Evolutionary conservation across 2,888 invertebrate species (phyloP), one percentile per base, ranked within the genome.

Genomic region (Euproctis similis): DNA sequence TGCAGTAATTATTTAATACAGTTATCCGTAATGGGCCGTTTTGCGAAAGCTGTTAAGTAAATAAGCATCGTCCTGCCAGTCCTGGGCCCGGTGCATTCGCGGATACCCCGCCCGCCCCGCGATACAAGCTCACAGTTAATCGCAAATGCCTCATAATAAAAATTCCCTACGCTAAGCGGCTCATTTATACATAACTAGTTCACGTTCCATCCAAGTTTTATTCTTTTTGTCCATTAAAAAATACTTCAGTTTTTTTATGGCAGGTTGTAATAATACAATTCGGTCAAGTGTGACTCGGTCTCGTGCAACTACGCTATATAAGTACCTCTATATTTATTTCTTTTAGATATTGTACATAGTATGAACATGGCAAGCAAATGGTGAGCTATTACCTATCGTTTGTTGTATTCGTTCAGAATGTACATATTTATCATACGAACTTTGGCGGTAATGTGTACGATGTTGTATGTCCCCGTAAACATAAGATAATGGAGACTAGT

Each of bases 1-100:
- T 82, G 84, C 84, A 80, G 73, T 78, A 82, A 84, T 84, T 84
- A 82, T 84, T 82, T 76, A 73, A 75, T 81, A 84, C 84, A 78
- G 84, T 84, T 84, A 84, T 67, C 75, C 70, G 65, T 84, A 84
- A 84, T 84, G 75, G 81, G 80, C 58, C 76, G 70, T 78, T 82
- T 82, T 74, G 72, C 81, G 69, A 82, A 84, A 80, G 82, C 82
- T 84, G 82, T 78, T 74, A 67, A 76, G 81, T 80, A 82, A 80
- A 81, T 78, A 82, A 73, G 74, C 69, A 63, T 68, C 71, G 77
- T 74, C 77, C 78, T 70, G 76, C 64, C 60, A 67, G 67, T 66
- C 71, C 65, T 52, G 74, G 71, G 71, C 69, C 71, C 65, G 73
- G 77, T 62, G 54, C 65, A 41, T 48, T 55, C 44, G 39, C 39